phyloP scores from a whole-genome alignment of 2,113 vertebrate genomes.

The Psettodes erumei region DNA sequence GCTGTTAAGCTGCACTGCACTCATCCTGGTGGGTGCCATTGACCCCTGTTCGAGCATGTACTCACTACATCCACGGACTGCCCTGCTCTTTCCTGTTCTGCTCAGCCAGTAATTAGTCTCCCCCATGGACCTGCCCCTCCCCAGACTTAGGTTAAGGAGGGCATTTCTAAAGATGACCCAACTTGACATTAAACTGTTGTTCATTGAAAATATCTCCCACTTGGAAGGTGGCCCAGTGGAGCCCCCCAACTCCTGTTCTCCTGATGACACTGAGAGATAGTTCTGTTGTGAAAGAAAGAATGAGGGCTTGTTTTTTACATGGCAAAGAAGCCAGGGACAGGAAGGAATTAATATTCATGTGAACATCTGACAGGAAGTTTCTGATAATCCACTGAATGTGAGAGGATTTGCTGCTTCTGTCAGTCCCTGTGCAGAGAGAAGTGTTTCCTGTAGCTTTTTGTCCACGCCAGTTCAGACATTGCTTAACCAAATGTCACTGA shows the following conservation, averaged over 20 bases:
- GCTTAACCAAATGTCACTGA: not conserved
- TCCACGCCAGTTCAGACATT: not conserved
- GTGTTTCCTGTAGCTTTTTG: not conserved
- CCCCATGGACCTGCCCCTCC: constrained; percentile 20
- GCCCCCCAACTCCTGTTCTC: not conserved
- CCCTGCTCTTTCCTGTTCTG: constrained; percentile 33
- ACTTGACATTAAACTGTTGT: constrained; percentile 47
- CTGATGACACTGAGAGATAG: constrained; percentile 7
- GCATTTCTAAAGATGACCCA: constrained; percentile 38
- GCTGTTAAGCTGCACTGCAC: constrained; percentile 45
- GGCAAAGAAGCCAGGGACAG: not conserved
- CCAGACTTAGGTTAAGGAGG: constrained; percentile 18
- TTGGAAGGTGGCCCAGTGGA: constrained; percentile 9
- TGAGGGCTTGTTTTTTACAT: not conserved
- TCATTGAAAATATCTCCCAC: constrained; percentile 46
- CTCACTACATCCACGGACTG: constrained; percentile 45
- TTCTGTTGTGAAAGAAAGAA: not conserved
- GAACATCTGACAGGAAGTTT: not conserved
- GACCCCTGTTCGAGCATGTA: constrained; percentile 10
- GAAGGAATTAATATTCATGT: no score
- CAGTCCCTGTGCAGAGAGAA: not conserved
- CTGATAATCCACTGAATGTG: not conserved
- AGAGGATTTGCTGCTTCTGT: not conserved
- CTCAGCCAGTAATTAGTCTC: constrained; percentile 52
- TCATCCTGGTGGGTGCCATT: constrained; percentile 35